Conservation (phyloP, 2,888 invertebrate species). For the Drosophila algonquin region DNA sequence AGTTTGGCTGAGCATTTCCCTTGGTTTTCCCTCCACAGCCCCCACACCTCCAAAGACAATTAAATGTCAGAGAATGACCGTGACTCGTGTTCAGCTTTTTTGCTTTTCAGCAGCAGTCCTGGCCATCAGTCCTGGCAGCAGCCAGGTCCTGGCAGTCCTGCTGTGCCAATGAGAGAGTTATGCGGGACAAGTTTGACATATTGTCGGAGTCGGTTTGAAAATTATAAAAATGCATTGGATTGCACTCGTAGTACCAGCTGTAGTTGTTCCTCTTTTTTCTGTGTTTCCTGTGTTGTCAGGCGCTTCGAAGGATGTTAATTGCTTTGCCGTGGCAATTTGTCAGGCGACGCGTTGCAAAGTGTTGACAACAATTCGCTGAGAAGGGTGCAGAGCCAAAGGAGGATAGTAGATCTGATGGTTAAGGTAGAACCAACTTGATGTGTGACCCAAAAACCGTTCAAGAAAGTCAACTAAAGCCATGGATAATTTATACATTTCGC, state of each 20-base stretch:
- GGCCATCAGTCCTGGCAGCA: no score
- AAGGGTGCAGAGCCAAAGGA: background rate
- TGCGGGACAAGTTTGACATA: slow-evolving; percentile 40
- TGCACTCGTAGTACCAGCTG: background rate
- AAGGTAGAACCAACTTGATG: background rate
- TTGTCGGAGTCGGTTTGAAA: slow-evolving; percentile 22
- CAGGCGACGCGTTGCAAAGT: slow-evolving; percentile 32
- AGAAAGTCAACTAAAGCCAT: background rate
- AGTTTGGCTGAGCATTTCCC: slow-evolving; percentile 42
- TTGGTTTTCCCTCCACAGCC: slow-evolving; percentile 32
- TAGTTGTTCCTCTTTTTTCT: slow-evolving; percentile 9
- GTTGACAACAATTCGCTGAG: slow-evolving; percentile 17
- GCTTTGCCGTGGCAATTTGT: slow-evolving; percentile 68
- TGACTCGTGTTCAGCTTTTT: background rate
- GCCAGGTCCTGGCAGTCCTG: background rate
- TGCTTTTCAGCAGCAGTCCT: background rate
- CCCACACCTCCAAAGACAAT: slow-evolving; percentile 54
- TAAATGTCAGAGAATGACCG: slow-evolving; percentile 64
- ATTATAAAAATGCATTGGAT: slow-evolving; percentile 32
- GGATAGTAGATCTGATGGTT: background rate
- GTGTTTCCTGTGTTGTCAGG: slow-evolving; percentile 29
- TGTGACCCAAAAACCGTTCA: background rate
- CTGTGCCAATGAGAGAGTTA: slow-evolving; percentile 26
- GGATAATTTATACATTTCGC: no score
- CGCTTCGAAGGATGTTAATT: slow-evolving; percentile 64